phyloP scores from a whole-genome alignment of 2,888 invertebrate genomes.

The Salticus scenicus region DNA sequence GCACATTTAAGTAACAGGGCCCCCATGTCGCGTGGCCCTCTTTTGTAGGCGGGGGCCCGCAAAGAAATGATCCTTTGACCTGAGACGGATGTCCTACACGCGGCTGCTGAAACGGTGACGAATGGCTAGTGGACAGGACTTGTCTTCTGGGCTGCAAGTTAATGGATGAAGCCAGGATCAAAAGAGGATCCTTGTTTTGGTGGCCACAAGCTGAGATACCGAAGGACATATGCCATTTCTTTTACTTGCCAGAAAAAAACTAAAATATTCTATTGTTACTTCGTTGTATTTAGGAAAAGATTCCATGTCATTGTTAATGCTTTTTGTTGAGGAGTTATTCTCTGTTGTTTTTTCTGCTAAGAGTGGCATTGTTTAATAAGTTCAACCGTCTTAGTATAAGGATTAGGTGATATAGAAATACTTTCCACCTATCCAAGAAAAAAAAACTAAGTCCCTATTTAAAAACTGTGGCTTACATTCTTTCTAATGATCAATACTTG shows the following conservation, averaged over 20 bases:
- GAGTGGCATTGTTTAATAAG: neutral
- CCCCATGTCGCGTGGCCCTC: constrained; percentile 59
- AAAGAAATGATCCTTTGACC: constrained; percentile 24
- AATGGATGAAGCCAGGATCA: constrained; percentile 39
- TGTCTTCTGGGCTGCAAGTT: constrained; percentile 25
- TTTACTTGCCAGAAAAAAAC: neutral
- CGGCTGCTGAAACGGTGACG: constrained; percentile 64
- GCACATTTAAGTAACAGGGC: constrained; percentile 20
- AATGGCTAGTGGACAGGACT: constrained; percentile 39
- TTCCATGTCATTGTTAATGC: neutral
- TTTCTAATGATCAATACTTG: too few relatives aligned
- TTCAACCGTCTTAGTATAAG: neutral
- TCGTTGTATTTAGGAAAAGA: neutral
- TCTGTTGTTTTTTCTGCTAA: neutral
- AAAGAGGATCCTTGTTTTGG: constrained; percentile 48
- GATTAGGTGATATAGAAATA: too few relatives aligned
- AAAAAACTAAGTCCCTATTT: too few relatives aligned
- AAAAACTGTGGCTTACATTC: too few relatives aligned
- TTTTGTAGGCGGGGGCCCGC: neutral
- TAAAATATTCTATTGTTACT: neutral
- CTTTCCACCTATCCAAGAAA: too few relatives aligned
- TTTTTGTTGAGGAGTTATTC: neutral
- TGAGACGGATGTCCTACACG: constrained; percentile 46
- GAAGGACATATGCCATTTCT: constrained; percentile 37
- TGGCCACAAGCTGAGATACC: constrained; percentile 50